Conservation (phyloP, 35 echinoderm and acorn worm genomes). For the Lytechinus pictus region DNA sequence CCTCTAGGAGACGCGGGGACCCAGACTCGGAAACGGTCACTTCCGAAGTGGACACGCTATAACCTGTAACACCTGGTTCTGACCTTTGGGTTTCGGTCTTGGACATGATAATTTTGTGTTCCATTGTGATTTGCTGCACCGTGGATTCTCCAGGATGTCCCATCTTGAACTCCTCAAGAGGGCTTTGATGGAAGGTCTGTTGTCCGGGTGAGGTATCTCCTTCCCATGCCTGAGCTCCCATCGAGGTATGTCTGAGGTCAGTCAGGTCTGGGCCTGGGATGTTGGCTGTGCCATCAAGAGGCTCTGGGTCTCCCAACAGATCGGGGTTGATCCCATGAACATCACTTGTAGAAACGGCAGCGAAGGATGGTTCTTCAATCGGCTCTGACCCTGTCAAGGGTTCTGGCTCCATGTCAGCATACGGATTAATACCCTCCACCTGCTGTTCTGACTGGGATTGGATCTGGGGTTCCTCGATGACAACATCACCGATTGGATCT, state of each 20-base stretch:
- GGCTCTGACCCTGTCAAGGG: slow-evolving; percentile 53
- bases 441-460: not conserved
- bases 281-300: slow-evolving; percentile 61
- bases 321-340: slow-evolving; percentile 94
- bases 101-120: slow-evolving; percentile 60
- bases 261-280: slow-evolving; percentile 82
- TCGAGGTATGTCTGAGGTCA: slow-evolving; percentile 67
- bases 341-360: slow-evolving; percentile 67
- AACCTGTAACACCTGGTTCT: slow-evolving; percentile 21
- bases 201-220: slow-evolving; percentile 54
- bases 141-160: slow-evolving; percentile 66
- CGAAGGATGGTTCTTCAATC: slow-evolving; percentile 60
- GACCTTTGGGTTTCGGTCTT: slow-evolving; percentile 41
- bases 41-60: slow-evolving; percentile 59
- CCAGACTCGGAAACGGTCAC: slow-evolving; percentile 89
- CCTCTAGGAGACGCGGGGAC: slow-evolving; percentile 50
- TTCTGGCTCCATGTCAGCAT: slow-evolving; percentile 69
- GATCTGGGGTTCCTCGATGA: slow-evolving; percentile 63
- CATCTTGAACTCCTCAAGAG: slow-evolving; percentile 44
- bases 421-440: slow-evolving; percentile 59
- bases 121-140: slow-evolving; percentile 74
- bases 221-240: slow-evolving; percentile 77
- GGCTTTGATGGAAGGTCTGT: slow-evolving; percentile 21
- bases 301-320: slow-evolving; percentile 75
- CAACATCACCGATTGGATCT: slow-evolving; percentile 60